Evolutionary conservation across 2,113 vertebrate species (phyloP), one percentile per base, ranked within the genome.

Genomic region (Suncus etruscus): DNA sequence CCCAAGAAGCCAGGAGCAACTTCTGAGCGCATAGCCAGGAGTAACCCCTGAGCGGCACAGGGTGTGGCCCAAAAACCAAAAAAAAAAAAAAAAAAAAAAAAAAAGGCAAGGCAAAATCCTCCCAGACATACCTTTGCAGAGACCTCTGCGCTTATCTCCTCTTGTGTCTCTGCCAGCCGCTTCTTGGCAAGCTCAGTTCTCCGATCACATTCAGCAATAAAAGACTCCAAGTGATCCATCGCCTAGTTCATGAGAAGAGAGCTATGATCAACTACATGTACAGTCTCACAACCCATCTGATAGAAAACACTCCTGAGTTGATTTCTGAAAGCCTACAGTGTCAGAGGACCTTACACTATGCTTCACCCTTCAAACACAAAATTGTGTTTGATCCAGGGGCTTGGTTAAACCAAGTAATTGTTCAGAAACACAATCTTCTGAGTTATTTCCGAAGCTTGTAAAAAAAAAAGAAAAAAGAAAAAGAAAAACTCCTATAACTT

Each of bases 131-230:
- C 99, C 99, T 99, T 99, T 69, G 99, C 99, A 75, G 99, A 98
- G 31, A 99, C 99, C 95, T 99, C 99, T 32, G 99, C 99, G 68
- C 99, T 99, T 96, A 99, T 99, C 97, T 99, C 99, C 65, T 99
- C 99, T 94, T 99, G 99, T 1, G 99, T 99, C 97, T 99, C 99
- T 39, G 99, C 99, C 89, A 99, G 98, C 0, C 99, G 99, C 90
- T 99, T 99, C 97, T 99, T 99, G 48, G 99, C 99, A 65, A 99
- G 96, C 66, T 99, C 99, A 29, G 99, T 99, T 96, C 99, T 99
- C 92, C 99, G 98, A 88, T 99, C 99, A 89, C 99, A 99, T 91
- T 99, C 99, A 0, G 99, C 99, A 22, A 99, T 99, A 94, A 99
- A 99, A 1, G 99, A 99, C 89, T 99, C 99, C 97, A 99, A 97